These are phyloP conservation scores for Panzeria rudis DNA, from an alignment of 2,888 invertebrate species.

Conservation along the genomic window DNA sequence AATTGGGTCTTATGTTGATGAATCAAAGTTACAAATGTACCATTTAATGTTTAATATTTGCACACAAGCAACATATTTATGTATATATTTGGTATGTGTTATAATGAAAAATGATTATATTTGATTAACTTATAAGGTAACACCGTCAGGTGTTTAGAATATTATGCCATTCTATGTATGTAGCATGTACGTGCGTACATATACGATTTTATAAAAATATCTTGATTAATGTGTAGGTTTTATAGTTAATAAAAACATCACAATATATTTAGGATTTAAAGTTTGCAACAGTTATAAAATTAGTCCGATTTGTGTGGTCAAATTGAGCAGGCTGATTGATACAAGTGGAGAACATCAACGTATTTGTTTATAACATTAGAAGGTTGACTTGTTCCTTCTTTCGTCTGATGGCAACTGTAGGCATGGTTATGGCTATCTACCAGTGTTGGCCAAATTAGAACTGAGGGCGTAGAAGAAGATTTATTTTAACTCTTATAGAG, in stretches of 20 bases:
- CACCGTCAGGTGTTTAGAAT: neutral
- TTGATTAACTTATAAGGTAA: slow-evolving; percentile 44
- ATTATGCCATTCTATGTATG: neutral
- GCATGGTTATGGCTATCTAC: too few species aligned
- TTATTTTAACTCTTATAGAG: too few species aligned
- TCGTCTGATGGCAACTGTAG: too few species aligned
- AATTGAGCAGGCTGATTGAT: too few species aligned
- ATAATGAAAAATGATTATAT: slow-evolving; percentile 41
- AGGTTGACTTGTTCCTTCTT: too few species aligned
- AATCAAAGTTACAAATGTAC: slow-evolving; percentile 22
- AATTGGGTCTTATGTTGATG: slow-evolving; percentile 18
- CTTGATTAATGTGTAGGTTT: neutral
- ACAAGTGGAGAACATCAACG: neutral
- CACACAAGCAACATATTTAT: neutral
- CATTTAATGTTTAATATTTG: slow-evolving; percentile 41
- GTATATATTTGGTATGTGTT: neutral
- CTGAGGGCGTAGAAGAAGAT: too few species aligned
- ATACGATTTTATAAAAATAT: neutral
- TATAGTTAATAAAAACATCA: neutral
- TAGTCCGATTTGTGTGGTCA: neutral
- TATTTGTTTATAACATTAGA: too few species aligned
- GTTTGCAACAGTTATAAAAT: neutral
- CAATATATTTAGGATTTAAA: neutral
- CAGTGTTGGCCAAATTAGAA: too few species aligned
- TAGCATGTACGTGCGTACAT: neutral